phyloP scores from a whole-genome alignment of 2,113 vertebrate genomes.

The Daboia siamensis region DNA sequence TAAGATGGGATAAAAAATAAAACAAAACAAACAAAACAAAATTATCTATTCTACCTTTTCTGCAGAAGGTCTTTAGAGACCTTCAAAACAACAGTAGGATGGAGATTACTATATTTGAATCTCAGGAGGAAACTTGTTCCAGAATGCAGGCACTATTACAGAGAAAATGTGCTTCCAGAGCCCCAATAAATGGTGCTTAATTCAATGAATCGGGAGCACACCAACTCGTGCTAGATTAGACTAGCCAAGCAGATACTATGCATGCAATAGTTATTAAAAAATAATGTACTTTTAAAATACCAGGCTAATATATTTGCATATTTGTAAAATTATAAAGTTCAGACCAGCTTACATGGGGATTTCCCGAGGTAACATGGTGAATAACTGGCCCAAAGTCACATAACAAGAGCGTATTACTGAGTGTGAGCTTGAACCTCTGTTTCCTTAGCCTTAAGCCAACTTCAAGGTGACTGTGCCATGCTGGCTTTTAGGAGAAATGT shows the following conservation, averaged over 20 bases:
- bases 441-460: neutral
- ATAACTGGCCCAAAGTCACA: neutral
- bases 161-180: neutral
- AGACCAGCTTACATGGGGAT: neutral
- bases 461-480: neutral
- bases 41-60: neutral
- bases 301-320: neutral
- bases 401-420: neutral
- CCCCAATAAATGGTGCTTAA: neutral
- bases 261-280: neutral
- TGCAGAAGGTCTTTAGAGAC: neutral
- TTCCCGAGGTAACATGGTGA: neutral
- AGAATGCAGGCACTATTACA: neutral
- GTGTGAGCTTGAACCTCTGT: neutral
- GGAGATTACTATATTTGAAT: neutral
- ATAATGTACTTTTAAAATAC: neutral
- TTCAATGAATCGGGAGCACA: neutral
- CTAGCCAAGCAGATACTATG: neutral
- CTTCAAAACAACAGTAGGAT: neutral
- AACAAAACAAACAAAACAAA: neutral
- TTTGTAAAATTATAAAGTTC: neutral
- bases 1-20: neutral
- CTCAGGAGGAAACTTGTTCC: neutral
- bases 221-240: neutral
- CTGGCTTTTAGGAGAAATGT: neutral